A percentile compares a stretch with the other conserved stretches of the same genome.
These are phyloP conservation scores for Loxodonta africana DNA, from an alignment of 2,113 vertebrate species.

Conservation along the genomic window DNA sequence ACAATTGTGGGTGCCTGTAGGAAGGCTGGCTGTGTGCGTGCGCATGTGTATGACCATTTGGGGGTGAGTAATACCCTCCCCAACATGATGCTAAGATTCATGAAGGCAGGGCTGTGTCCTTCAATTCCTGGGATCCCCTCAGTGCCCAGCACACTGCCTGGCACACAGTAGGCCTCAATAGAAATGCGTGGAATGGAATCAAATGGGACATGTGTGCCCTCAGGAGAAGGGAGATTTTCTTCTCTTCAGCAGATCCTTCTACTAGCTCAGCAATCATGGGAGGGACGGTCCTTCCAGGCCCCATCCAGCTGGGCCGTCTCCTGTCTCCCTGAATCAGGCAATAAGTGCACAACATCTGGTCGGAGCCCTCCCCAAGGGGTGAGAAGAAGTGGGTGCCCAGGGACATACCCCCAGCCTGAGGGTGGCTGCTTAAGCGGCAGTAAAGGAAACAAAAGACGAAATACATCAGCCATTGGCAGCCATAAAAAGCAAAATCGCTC, in stretches of 20 bases:
- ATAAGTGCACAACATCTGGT: conserved; percentile 68
- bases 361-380: not conserved
- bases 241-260: conserved; percentile 17
- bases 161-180: not conserved
- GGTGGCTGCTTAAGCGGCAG: conserved; percentile 79
- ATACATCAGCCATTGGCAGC: conserved; percentile 83
- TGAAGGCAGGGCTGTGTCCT: not conserved
- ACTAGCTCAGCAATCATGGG: conserved; percentile 31
- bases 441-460: conserved; percentile 87
- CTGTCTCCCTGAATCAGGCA: conserved; percentile 28
- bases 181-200: not conserved
- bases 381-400: conserved; percentile 67
- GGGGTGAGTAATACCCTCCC: not conserved
- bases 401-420: conserved; percentile 72
- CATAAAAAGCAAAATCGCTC: conserved; percentile 82
- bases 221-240: not conserved
- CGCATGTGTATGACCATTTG: accelerated
- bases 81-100: not conserved
- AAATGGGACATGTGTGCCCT: not conserved
- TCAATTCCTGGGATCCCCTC: not conserved
- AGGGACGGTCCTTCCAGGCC: not conserved
- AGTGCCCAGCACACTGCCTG: not conserved
- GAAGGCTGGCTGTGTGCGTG: not conserved
- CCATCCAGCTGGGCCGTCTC: conserved; percentile 43
- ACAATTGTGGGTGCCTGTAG: not conserved